Evolutionary conservation across 2,113 vertebrate genomes (phyloP).

Genomic region (Salvelinus sp.): DNA sequence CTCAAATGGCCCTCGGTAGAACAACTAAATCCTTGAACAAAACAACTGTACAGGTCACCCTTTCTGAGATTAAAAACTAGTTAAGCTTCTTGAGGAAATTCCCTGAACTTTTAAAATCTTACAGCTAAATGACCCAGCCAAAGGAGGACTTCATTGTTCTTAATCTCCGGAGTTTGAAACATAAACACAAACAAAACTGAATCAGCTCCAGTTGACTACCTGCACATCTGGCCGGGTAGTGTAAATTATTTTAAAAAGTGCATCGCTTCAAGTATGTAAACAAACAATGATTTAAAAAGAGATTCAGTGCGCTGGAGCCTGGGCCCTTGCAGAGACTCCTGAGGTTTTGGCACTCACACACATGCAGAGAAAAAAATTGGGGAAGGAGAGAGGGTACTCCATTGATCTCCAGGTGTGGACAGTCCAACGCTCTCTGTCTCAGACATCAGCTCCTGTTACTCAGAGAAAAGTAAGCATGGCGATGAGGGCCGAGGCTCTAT

Average conservation of each 20-base stretch:
- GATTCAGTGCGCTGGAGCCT: slow-evolving; percentile 44
- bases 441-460: slow-evolving; percentile 35
- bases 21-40: slow-evolving; percentile 16
- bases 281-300: slow-evolving; percentile 56
- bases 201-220: slow-evolving; percentile 26
- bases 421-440: slow-evolving; percentile 27
- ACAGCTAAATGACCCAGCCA: slow-evolving; percentile 37
- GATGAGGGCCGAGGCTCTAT: slow-evolving; percentile 47
- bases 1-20: slow-evolving; percentile 28
- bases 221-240: slow-evolving; percentile 29
- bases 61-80: slow-evolving; percentile 22
- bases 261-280: slow-evolving; percentile 79
- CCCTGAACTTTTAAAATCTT: slow-evolving; percentile 64
- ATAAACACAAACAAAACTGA: slow-evolving; percentile 11
- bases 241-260: slow-evolving; percentile 67
- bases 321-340: slow-evolving; percentile 54
- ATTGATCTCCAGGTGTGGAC: slow-evolving; percentile 30
- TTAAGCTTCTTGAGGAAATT: slow-evolving; percentile 43
- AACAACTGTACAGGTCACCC: slow-evolving; percentile 22
- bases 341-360: slow-evolving; percentile 65
- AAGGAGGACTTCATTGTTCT: slow-evolving; percentile 36
- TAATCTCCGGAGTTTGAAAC: slow-evolving; percentile 39
- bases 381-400: slow-evolving; percentile 22
- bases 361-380: slow-evolving; percentile 8
- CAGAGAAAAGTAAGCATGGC: slow-evolving; percentile 12